Percentiles rank a stretch among this genome's conserved stretches.
These are phyloP conservation scores for Epinephelus malabaricus DNA, from an alignment of 2,797 vertebrate species.

Conservation along the genomic window DNA sequence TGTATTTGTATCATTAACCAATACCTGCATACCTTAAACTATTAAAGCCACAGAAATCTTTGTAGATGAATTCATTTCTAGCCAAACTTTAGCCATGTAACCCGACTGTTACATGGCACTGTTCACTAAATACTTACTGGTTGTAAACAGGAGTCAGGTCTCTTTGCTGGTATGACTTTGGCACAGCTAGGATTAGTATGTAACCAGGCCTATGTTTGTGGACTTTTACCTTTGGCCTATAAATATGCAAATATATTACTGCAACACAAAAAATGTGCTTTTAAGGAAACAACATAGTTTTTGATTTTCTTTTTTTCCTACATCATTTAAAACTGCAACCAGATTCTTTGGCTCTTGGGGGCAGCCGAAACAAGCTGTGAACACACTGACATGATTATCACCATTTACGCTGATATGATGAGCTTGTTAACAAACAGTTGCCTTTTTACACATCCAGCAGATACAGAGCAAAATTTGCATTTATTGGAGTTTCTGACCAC, in stretches of 20 bases:
- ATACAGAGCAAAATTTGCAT: too few species aligned
- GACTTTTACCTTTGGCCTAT: not conserved
- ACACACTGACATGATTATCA: not conserved
- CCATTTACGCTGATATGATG: not conserved
- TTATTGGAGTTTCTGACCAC: not conserved
- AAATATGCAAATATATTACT: not conserved
- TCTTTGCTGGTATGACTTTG: not conserved
- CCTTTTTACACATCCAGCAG: not conserved
- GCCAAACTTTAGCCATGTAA: not conserved
- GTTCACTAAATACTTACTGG: not conserved
- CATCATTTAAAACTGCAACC: not conserved
- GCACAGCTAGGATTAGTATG: not conserved
- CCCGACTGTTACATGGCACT: too few species aligned
- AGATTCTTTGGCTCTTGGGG: not conserved
- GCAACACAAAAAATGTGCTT: not conserved
- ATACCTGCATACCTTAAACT: not conserved
- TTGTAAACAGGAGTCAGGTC: not conserved
- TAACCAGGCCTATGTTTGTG: not conserved
- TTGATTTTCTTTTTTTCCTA: not conserved
- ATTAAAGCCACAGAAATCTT: constrained; percentile 8
- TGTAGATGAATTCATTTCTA: not conserved
- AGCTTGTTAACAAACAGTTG: not conserved
- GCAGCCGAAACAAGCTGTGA: not conserved
- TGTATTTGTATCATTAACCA: constrained; percentile 8
- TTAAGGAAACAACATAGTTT: not conserved